Conservation (phyloP, 2,797 vertebrate genomes). For the Pogoniulus pusillus region DNA sequence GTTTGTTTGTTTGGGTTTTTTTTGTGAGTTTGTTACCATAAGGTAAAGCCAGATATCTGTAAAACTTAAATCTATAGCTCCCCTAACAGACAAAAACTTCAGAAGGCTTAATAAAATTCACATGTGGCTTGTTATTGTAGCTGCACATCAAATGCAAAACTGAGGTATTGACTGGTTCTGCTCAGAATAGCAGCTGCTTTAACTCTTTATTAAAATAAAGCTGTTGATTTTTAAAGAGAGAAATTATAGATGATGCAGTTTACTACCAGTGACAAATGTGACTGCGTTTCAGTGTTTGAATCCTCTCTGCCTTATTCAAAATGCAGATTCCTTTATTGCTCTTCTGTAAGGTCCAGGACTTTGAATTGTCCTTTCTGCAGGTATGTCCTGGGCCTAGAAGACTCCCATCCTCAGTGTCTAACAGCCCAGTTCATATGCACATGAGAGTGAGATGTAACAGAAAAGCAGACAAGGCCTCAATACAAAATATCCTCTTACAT, state of each 20-base stretch:
- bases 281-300: neutral
- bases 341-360: neutral
- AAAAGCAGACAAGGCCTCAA: neutral
- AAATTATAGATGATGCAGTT: constrained; percentile 6
- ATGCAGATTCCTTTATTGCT: neutral
- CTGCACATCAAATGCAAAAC: constrained; percentile 48
- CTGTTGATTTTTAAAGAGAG: constrained; percentile 55
- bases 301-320: neutral
- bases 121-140: constrained; percentile 57
- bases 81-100: constrained; percentile 40
- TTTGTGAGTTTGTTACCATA: neutral
- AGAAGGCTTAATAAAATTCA: constrained; percentile 52
- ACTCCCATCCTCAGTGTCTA: accelerated
- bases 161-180: constrained; percentile 37
- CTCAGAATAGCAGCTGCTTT: constrained; percentile 39
- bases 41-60: constrained; percentile 47
- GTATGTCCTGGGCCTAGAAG: neutral
- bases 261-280: neutral
- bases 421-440: accelerated
- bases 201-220: constrained; percentile 34
- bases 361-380: neutral
- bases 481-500: neutral
- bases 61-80: constrained; percentile 47
- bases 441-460: neutral
- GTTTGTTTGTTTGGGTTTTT: neutral